Evolutionary conservation across 2,888 invertebrate species (phyloP), one percentile per base, ranked within the genome.

Genomic region (Eupithecia dodoneata): DNA sequence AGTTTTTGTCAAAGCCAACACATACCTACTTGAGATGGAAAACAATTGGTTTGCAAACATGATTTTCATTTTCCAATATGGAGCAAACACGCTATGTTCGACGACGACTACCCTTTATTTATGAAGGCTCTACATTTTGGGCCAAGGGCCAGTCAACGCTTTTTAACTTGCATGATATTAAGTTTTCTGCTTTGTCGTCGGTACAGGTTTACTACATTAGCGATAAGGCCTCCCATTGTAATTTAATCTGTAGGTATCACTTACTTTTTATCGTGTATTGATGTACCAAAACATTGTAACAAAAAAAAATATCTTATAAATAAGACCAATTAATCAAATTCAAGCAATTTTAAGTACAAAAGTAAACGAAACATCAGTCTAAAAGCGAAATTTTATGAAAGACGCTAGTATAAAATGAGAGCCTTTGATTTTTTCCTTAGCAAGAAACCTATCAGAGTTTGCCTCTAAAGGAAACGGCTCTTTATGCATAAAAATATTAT

Each of bases 41-140:
- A 84, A 85, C 88, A 87, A 88, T 90, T 89, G 87, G 86, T 85
- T 87, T 82, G 88, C 87, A 89, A 90, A 90, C 90, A 90, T 85
- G 87, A 89, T 88, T 90, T 89, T 88, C 89, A 85, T 87, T 89
- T 88, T 85, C 87, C 88, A 88, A 87, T 87, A 84, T 83, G 84
- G 84, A 84, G 88, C 84, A 90, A 90, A 90, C 88, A 90, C 77
- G 80, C 76, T 77, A 76, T 73, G 88, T 90, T 89, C 88, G 86
- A 83, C 81, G 82, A 85, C 82, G 85, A 87, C 85, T 82, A 84
- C 86, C 84, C 85, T 87, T 83, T 84, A 85, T 87, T 47, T 84
- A 84, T 84, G 82, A 85, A 85, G 30, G 18, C 18, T 47, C 30
- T 47, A 69, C 10, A 69, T n/a, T 42, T 67, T 15, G 13, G n/a